These are phyloP conservation scores for Kradibia gibbosae DNA, from an alignment of 1,140 invertebrate species.

Conservation along the genomic window DNA sequence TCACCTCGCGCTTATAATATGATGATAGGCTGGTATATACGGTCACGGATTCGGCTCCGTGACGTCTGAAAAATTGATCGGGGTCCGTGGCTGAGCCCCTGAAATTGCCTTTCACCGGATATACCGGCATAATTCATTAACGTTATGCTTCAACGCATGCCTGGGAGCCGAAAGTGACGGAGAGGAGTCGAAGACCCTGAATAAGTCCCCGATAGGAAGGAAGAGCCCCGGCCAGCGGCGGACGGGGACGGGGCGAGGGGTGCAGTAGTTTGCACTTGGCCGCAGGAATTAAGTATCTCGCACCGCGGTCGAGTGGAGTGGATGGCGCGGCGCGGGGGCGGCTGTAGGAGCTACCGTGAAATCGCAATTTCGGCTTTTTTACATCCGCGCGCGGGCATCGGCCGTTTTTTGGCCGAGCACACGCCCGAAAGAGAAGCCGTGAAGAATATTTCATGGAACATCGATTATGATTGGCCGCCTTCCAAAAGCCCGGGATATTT, in stretches of 20 bases:
- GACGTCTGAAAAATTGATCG: conserved; percentile 59
- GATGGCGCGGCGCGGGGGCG: conserved; percentile 13
- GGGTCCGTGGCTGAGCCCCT: conserved; percentile 21
- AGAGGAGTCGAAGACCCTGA: neutral
- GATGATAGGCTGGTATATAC: neutral
- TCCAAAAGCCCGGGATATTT: conserved; percentile 43
- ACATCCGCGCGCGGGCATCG: conserved; percentile 9
- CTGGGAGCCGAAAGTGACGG: conserved; percentile 22
- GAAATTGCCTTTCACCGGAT: conserved; percentile 64
- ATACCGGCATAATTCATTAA: conserved; percentile 58
- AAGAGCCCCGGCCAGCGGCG: neutral
- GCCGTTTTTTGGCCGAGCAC: neutral
- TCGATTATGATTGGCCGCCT: conserved; percentile 49
- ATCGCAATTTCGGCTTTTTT: conserved; percentile 48
- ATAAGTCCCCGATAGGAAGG: neutral
- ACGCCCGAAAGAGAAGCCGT: conserved; percentile 35
- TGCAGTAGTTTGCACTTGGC: conserved; percentile 42
- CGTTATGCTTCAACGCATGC: conserved; percentile 58
- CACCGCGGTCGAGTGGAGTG: neutral
- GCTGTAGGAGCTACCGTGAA: conserved; percentile 51
- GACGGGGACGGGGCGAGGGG: no score
- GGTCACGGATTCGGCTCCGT: conserved; percentile 46
- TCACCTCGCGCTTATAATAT: neutral
- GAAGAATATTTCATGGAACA: conserved; percentile 51
- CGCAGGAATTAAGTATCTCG: conserved; percentile 47